Base-by-base conservation (phyloP, 2,888 invertebrate genomes). In the Lepetodrilus schrolli region DNA sequence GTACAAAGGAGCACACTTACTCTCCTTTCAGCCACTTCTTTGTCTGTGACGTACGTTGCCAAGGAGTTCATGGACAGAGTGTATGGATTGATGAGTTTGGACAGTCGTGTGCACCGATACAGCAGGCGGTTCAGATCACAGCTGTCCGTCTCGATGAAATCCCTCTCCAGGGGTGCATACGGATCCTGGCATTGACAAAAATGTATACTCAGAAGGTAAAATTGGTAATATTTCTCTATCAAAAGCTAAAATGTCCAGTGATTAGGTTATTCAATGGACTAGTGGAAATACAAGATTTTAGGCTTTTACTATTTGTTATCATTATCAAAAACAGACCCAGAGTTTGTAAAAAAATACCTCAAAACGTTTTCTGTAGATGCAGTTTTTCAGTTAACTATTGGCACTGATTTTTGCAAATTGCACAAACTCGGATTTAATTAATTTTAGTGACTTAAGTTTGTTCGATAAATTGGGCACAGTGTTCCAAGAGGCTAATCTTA, bases 1-100 rank as follows among this genome's bases (percentile, higher is more conserved):
- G 10, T 10, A 4, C 10, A 4, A 47, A 7, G 17, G 7, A 13
- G n/a, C n/a, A n/a, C 1, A 23, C 72, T 26, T 66, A 86, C 87
- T 81, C 83, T 84, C 48, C 84, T 81, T 68, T 87, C 87, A 8
- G 86, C 86, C 0, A 83, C 78, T 34, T 78, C 74, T 30, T 80
- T 77, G 50, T 86, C 81, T 0, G 80, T 72, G 36, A 79, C 75
- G 68, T 83, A 84, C 13, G 79, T 58, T 3, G 83, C 85, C 43
- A 82, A 75, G 1, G 82, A 83, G 72, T 87, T 88, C 82, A 87
- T 83, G 17, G 87, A 87, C 8, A 90, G 78, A 50, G 88, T 87
- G 50, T 88, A 85, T 0, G 88, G 83, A 72, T 85, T 83, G 21
- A 90, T 81, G 73, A 89, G 88, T 68, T 87, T 83, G 8, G 79